These are phyloP conservation scores for Petrocephalus microphthalmus DNA, from an alignment of 2,113 vertebrate species.

Conservation along the genomic window DNA sequence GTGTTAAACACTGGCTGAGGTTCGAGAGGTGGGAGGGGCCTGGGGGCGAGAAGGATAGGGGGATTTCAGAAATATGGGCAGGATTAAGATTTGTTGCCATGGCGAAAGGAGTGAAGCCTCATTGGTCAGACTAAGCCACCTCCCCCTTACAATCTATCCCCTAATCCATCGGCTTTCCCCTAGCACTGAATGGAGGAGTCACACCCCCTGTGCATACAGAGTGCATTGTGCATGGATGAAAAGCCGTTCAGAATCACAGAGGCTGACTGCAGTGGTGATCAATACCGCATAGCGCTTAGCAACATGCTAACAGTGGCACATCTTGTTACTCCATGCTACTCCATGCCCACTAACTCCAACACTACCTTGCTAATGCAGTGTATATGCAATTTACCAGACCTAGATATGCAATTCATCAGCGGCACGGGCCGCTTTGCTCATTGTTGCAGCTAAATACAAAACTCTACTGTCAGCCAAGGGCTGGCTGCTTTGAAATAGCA, in stretches of 20 bases:
- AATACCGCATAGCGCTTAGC: not conserved
- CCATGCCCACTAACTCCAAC: not conserved
- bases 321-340: not conserved
- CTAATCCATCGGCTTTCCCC: not conserved
- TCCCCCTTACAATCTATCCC: not conserved
- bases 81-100: slow-evolving; percentile 7
- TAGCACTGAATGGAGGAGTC: not conserved
- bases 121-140: not conserved
- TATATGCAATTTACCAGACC: not conserved
- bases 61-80: not conserved
- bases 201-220: not conserved
- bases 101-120: not conserved
- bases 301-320: not conserved
- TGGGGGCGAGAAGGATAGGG: not conserved
- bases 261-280: not conserved
- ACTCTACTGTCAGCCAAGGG: not conserved
- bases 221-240: not conserved
- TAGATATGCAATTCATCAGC: not conserved
- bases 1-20: not conserved
- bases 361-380: not conserved
- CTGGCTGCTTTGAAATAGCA: not conserved
- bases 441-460: not conserved
- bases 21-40: not conserved
- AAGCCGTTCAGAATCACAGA: not conserved
- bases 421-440: not conserved